Evolutionary conservation across 2,888 invertebrate species (phyloP).

Genomic region (Scaptomyza caliginosa): DNA sequence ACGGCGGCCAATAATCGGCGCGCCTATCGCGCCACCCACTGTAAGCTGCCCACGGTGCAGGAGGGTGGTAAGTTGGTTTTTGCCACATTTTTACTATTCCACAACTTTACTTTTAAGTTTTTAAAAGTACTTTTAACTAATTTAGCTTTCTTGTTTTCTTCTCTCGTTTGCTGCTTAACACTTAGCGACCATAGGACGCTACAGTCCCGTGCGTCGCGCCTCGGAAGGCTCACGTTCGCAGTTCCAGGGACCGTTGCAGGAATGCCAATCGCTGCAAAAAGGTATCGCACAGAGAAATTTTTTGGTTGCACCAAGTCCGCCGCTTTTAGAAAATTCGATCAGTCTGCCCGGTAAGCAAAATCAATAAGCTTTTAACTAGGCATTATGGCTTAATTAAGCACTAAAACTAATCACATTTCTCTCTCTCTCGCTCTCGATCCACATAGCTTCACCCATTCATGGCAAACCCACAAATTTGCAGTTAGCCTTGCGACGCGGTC

Average conservation of each 20-base stretch:
- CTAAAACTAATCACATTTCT: background rate
- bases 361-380: slow-evolving; percentile 2
- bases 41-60: slow-evolving; percentile 88
- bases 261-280: slow-evolving; percentile 90
- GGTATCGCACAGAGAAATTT: slow-evolving; percentile 84
- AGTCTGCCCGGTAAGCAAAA: slow-evolving; percentile 84
- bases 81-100: background rate
- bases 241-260: slow-evolving; percentile 89
- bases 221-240: slow-evolving; percentile 88
- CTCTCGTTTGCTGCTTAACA: background rate
- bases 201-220: slow-evolving; percentile 95
- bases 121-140: slow-evolving; percentile 22
- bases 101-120: background rate
- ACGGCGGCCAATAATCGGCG: slow-evolving; percentile 77
- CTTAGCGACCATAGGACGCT: slow-evolving; percentile 85
- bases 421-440: accelerated
- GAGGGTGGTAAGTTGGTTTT: slow-evolving; percentile 88
- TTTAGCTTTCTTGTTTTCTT: background rate
- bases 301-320: slow-evolving; percentile 84
- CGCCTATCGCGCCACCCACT: slow-evolving; percentile 77
- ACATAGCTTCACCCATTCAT: slow-evolving; percentile 88
- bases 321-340: slow-evolving; percentile 84
- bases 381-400: background rate
- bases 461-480: slow-evolving; percentile 81
- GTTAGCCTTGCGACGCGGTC: slow-evolving; percentile 75